A percentile compares a stretch with the other conserved stretches of the same genome.
Evolutionary conservation across 2,797 vertebrate genomes (phyloP).

Genomic region (Paramormyrops hopkinsi): DNA sequence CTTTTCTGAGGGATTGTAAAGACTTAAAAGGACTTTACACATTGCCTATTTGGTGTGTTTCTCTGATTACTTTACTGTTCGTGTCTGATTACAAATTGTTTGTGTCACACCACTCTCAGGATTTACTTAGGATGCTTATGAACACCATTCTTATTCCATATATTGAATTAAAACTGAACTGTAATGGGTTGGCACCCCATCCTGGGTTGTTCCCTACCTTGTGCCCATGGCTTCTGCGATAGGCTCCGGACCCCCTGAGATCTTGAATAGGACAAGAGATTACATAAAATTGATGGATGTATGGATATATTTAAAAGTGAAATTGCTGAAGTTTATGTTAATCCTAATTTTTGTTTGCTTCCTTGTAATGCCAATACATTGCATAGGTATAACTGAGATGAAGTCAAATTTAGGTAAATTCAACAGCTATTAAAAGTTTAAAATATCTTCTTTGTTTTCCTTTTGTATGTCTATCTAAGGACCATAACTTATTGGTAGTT

Average conservation of each 20-base stretch:
- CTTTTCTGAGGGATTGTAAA: background rate
- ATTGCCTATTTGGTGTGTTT: background rate
- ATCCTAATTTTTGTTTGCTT: background rate
- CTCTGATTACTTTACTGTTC: background rate
- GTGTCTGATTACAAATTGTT: background rate
- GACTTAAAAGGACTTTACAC: background rate
- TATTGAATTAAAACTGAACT: background rate
- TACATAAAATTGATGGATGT: background rate
- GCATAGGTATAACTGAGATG: background rate
- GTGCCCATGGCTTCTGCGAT: background rate
- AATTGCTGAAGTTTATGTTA: background rate
- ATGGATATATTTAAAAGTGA: background rate
- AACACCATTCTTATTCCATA: background rate
- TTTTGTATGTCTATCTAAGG: conserved; percentile 55
- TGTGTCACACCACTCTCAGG: background rate
- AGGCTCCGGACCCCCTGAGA: background rate
- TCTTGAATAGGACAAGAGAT: background rate
- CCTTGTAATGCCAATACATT: background rate
- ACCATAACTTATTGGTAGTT: conserved; percentile 75
- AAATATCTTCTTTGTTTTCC: background rate
- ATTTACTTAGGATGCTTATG: background rate
- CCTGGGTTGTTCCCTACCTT: background rate
- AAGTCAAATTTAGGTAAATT: background rate
- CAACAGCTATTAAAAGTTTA: background rate
- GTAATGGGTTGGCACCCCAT: background rate